Evolutionary conservation across 1,140 invertebrate genomes (phyloP).

Genomic region (Mycetomoellerius zeteki): DNA sequence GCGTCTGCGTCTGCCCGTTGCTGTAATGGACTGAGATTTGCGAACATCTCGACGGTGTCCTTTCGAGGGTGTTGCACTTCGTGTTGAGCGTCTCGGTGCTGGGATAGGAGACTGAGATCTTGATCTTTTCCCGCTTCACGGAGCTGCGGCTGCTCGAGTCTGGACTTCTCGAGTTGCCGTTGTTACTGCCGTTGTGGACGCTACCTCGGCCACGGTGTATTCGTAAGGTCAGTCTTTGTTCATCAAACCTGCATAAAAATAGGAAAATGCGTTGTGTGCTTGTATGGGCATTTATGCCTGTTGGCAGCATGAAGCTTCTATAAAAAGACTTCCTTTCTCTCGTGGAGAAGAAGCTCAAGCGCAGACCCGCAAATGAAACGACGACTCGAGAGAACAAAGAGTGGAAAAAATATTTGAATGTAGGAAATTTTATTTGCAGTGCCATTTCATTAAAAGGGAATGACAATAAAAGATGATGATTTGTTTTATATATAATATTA

Average conservation of each 20-base stretch:
- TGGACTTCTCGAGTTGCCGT: conserved; percentile 84
- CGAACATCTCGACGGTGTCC: conserved; percentile 83
- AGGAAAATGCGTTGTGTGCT: conserved; percentile 17
- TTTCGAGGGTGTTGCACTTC: conserved; percentile 84
- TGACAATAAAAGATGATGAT: neutral
- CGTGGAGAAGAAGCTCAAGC: neutral
- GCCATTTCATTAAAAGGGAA: neutral
- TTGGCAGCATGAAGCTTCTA: neutral
- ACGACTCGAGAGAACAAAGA: neutral
- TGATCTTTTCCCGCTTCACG: conserved; percentile 91
- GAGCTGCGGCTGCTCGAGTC: conserved; percentile 83
- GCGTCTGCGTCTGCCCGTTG: conserved; percentile 84
- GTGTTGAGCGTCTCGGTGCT: conserved; percentile 91
- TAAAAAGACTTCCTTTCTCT: neutral
- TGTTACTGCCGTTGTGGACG: conserved; percentile 88
- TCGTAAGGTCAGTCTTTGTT: conserved; percentile 95
- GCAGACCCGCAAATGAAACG: neutral
- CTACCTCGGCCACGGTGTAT: conserved; percentile 94
- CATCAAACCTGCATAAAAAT: conserved; percentile 89
- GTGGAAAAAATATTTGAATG: conserved; percentile 7
- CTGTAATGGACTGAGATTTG: conserved; percentile 84
- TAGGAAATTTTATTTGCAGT: neutral
- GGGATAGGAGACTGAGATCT: conserved; percentile 94
- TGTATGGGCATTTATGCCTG: neutral
- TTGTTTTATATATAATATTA: neutral